Evolutionary conservation across 2,888 invertebrate species (phyloP).

Genomic region (Epirrhoe tristata): DNA sequence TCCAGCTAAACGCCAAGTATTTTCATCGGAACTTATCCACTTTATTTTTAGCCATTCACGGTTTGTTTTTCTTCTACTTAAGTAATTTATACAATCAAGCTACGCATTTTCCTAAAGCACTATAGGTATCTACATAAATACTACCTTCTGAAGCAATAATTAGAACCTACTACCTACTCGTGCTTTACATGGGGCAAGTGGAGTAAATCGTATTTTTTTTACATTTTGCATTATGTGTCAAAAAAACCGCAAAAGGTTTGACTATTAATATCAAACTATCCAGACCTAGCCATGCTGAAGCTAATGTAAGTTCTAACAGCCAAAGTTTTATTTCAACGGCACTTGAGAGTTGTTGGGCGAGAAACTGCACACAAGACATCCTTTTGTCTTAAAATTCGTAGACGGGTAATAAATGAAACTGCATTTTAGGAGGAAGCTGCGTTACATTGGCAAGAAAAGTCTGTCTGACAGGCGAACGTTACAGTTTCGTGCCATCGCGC

Average conservation of each 20-base stretch:
- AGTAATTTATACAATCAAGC: neutral
- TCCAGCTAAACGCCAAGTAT: neutral
- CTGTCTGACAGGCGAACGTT: too few relatives aligned
- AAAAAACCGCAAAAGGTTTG: neutral
- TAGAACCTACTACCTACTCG: neutral
- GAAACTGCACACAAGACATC: constrained; percentile 25
- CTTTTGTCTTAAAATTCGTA: constrained; percentile 25
- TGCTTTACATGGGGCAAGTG: too few relatives aligned
- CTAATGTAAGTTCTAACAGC: constrained; percentile 20
- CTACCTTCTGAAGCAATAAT: too few relatives aligned
- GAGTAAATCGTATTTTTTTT: too few relatives aligned
- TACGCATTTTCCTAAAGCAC: too few relatives aligned
- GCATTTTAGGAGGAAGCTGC: constrained; percentile 1
- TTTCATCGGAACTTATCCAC: constrained; percentile 3
- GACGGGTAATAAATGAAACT: constrained; percentile 25
- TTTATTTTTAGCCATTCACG: neutral
- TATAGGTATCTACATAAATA: too few relatives aligned
- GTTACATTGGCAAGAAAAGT: neutral
- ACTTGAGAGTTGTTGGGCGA: constrained; percentile 12
- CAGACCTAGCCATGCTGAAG: constrained; percentile 3
- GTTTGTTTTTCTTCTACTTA: neutral
- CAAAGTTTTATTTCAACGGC: constrained; percentile 25
- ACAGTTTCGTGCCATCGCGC: too few relatives aligned
- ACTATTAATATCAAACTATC: constrained; percentile 2
- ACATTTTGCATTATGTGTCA: neutral